These are phyloP conservation scores for Catocala fraxini DNA, from an alignment of 2,888 invertebrate species.

Conservation along the genomic window DNA sequence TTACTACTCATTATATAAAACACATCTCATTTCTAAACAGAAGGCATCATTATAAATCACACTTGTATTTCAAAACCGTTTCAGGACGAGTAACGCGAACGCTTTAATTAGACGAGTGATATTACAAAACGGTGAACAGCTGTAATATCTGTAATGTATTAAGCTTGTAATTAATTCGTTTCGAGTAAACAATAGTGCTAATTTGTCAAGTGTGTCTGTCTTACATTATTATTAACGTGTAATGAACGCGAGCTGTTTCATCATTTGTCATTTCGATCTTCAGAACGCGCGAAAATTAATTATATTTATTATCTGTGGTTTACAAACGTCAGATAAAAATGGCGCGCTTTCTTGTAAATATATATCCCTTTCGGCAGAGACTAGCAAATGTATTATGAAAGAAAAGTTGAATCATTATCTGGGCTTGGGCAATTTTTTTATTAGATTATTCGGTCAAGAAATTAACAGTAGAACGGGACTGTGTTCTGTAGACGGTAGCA, in stretches of 20 bases:
- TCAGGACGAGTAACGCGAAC: neutral
- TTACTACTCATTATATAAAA: no score
- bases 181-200: conserved; percentile 49
- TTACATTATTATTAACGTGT: conserved; percentile 50
- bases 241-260: conserved; percentile 43
- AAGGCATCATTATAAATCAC: conserved; percentile 1
- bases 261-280: conserved; percentile 48
- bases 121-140: conserved; percentile 12
- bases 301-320: conserved; percentile 36
- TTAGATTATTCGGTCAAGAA: no score
- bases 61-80: conserved; percentile 1
- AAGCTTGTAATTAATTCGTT: conserved; percentile 43
- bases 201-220: conserved; percentile 53
- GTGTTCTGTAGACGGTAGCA: no score
- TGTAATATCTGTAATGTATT: conserved; percentile 17
- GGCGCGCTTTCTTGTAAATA: neutral
- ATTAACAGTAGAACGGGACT: no score
- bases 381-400: no score
- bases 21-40: neutral
- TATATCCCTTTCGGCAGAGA: neutral
- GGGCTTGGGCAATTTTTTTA: no score
- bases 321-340: conserved; percentile 9
- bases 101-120: conserved; percentile 16
- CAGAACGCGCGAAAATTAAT: conserved; percentile 11
- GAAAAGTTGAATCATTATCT: no score